Base-by-base conservation (phyloP, 2,113 vertebrate genomes). In the Rallus limicola region DNA sequence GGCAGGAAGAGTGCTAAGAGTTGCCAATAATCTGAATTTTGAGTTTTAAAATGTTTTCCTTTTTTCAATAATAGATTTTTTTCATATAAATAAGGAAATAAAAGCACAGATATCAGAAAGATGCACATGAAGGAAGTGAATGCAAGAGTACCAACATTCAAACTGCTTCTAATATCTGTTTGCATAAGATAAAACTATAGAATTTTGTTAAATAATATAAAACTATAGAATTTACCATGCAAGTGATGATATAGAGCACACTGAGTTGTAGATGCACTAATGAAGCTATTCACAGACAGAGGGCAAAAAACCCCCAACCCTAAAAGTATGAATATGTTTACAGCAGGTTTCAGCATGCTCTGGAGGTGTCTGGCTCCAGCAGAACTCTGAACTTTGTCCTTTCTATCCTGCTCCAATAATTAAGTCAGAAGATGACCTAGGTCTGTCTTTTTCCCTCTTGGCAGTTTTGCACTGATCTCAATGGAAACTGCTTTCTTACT, bases 291-390 rank as follows among this genome's bases (percentile, higher is more conserved):
- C 8, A 3, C 56, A 87, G 48, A 26, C 33, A 86, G 29, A 67
- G 24, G 20, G 25, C 0, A 26, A 77, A 92, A 89, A 28, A 0
- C 0, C 10, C 40, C 40, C 40, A 18, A 1, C 9, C 11, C 15
- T n/a, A 10, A 67, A 88, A 92, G 6, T 25, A 25, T 59, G 28
- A 81, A 36, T 0, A 0, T 53, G 5, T 87, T 95, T 88, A 67
- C 15, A 82, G 7, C 7, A 34, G 11, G 2, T 89, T 95, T 93
- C 56, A 40, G 9, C 17, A 56, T 53, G 13, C 28, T 90, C 82
- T 83, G 40, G 46, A 46, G 11, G 23, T 72, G 26, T 48, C 36
- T 59, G 50, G 11, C 60, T 88, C 21, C 46, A 86, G 42, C 8
- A 88, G 44, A 86, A 76, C 44, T 74, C 31, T 90, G 75, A 72